These are phyloP conservation scores for Zeuzera pyrina DNA, from an alignment of 2,888 invertebrate species.

Conservation along the genomic window DNA sequence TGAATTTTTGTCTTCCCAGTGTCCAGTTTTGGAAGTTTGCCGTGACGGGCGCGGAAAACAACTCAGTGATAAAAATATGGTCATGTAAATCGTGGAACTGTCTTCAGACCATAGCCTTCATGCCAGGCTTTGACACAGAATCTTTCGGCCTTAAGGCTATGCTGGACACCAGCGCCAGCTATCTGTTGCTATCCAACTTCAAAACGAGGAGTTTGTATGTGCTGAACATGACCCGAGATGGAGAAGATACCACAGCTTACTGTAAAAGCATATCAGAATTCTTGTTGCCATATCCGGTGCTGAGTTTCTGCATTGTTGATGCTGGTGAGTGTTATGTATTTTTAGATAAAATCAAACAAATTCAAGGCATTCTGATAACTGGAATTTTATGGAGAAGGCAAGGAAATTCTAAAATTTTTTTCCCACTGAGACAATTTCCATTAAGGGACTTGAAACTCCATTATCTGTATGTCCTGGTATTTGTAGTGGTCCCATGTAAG, in stretches of 20 bases:
- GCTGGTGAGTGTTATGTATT: too few relatives aligned
- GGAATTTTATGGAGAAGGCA: too few relatives aligned
- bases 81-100: conserved; percentile 96
- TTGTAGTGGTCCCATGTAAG: too few relatives aligned
- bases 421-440: too few relatives aligned
- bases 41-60: conserved; percentile 91
- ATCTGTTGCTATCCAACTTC: conserved; percentile 90
- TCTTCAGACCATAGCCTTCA: conserved; percentile 87
- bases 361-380: too few relatives aligned
- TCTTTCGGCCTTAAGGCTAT: conserved; percentile 78
- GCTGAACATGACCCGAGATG: conserved; percentile 74
- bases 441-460: too few relatives aligned
- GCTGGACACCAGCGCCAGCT: conserved; percentile 88
- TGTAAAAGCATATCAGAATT: conserved; percentile 89
- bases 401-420: too few relatives aligned
- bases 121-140: conserved; percentile 53
- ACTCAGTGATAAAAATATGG: conserved; percentile 93
- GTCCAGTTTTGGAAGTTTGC: conserved; percentile 95
- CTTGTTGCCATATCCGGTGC: conserved; percentile 86
- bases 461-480: too few relatives aligned
- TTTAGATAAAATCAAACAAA: too few relatives aligned
- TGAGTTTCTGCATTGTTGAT: conserved; percentile 91
- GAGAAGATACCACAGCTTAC: conserved; percentile 72
- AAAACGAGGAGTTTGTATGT: conserved; percentile 89
- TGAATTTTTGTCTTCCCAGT: conserved; percentile 19